Percentiles rank a stretch among this genome's conserved stretches.
These are phyloP conservation scores for Protobothrops mucrosquamatus DNA, from an alignment of 2,113 vertebrate genomes.

Conservation along the genomic window DNA sequence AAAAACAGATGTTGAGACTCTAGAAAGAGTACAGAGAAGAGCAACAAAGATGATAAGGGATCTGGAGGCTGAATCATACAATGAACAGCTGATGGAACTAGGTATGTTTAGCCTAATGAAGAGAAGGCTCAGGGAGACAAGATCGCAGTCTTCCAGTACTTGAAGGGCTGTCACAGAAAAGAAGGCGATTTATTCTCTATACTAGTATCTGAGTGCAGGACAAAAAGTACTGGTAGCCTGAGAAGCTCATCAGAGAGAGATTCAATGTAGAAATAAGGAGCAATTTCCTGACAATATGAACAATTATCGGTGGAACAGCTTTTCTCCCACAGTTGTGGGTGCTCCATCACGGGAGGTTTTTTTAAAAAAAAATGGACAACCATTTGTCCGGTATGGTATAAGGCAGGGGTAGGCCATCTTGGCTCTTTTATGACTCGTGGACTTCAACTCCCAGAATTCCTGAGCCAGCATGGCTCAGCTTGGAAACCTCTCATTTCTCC, in stretches of 20 bases:
- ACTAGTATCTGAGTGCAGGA: neutral
- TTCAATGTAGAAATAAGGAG: neutral
- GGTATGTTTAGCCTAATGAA: neutral
- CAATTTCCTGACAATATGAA: neutral
- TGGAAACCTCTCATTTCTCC: no score
- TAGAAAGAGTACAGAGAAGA: neutral
- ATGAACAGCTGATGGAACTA: neutral
- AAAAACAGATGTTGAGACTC: neutral
- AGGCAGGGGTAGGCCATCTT: no score
- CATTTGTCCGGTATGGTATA: neutral
- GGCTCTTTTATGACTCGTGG: no score
- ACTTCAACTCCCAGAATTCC: no score
- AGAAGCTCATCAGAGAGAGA: neutral
- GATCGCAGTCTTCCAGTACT: neutral
- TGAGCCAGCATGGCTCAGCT: no score
- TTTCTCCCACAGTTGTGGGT: neutral
- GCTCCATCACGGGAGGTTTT: neutral
- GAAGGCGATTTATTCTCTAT: neutral
- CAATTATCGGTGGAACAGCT: no score
- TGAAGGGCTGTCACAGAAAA: neutral
- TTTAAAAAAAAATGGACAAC: neutral
- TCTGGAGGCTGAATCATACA: neutral
- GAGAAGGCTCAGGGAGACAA: neutral
- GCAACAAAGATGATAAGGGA: neutral
- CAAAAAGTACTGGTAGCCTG: neutral